Evolutionary conservation across 2,888 invertebrate species (phyloP), one percentile per base, ranked within the genome.

Genomic region (Nemapogon koenigi): DNA sequence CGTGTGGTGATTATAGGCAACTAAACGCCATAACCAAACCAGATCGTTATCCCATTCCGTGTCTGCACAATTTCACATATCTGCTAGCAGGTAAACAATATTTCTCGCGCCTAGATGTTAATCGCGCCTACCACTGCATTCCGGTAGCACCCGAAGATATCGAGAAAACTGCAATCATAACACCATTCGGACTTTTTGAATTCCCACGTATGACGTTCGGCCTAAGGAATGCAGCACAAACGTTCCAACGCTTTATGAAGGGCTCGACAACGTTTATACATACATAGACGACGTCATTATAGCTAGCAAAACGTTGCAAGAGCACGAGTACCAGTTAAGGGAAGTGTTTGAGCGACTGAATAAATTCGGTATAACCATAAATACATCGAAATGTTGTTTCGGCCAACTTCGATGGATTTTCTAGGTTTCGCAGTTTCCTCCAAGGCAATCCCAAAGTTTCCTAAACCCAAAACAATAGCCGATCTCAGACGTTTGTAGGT

Each of bases 171-270:
- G 59, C 55, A 0, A 51, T 57, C 4, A 52, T 42, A 2, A 58
- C 54, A 3, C 52, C 57, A 0, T 55, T 55, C 36, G 53, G 52
- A 3, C 38, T 57, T 4, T 56, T 46, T 27, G 55, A 67, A 40
- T 60, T 56, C 35, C 41, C 46, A 0, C 32, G 22, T 3, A 54
- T 59, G 55, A 46, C 46, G 1, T 67, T 65, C 28, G 62, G 66
- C 2, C 48, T 69, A 1, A 38, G 59, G 1, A 68, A 69, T 37
- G 63, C 65, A 0, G 59, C 52, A 0, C 61, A 66, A 40, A 58
- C 60, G 0, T 53, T 67, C 41, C 62, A 64, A 37, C 43, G 58
- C 1, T 60, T 60, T 28, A 53, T 67, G 17, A 33, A 17, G 41
- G 22, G 4, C 4, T 41, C 1, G 33, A 32, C 2, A 31, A 11